Percentiles rank a stretch among this genome's conserved stretches.
Evolutionary conservation across 1,140 invertebrate genomes (phyloP).

Genomic region (Magallana angulata): DNA sequence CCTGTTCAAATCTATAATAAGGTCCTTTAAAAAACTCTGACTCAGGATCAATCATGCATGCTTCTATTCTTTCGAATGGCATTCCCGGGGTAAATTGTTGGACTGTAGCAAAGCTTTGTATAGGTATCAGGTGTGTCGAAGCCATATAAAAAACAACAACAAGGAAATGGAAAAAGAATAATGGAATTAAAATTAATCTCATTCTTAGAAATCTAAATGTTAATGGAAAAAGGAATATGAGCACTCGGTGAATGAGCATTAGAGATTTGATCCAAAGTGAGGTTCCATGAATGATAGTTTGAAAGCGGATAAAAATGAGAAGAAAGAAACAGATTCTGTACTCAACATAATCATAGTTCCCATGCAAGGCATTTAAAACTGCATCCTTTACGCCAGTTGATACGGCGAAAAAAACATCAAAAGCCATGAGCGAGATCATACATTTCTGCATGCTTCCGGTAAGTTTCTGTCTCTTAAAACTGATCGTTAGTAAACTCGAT

Average conservation of each 20-base stretch:
- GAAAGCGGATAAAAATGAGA: background rate
- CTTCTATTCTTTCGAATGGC: background rate
- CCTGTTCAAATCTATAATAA: background rate
- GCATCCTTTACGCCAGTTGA: background rate
- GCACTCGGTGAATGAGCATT: background rate
- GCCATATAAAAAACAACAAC: background rate
- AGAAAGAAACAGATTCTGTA: background rate
- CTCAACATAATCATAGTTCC: background rate
- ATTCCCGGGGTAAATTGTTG: background rate
- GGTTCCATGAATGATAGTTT: background rate
- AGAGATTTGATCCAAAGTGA: background rate
- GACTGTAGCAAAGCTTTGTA: background rate
- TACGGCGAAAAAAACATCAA: background rate
- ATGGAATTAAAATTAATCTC: background rate
- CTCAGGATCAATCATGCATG: background rate
- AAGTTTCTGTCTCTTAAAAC: background rate
- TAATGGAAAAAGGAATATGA: background rate
- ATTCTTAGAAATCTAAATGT: background rate
- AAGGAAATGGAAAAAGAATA: background rate
- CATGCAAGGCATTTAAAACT: background rate
- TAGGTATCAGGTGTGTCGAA: background rate
- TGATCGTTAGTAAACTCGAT: background rate
- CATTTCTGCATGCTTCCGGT: background rate
- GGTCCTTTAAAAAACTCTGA: background rate
- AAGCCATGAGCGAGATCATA: background rate